A percentile compares a stretch with the other conserved stretches of the same genome.
These are phyloP conservation scores for Invenusta paracnida DNA, from an alignment of 2,888 invertebrate genomes.

Conservation along the genomic window DNA sequence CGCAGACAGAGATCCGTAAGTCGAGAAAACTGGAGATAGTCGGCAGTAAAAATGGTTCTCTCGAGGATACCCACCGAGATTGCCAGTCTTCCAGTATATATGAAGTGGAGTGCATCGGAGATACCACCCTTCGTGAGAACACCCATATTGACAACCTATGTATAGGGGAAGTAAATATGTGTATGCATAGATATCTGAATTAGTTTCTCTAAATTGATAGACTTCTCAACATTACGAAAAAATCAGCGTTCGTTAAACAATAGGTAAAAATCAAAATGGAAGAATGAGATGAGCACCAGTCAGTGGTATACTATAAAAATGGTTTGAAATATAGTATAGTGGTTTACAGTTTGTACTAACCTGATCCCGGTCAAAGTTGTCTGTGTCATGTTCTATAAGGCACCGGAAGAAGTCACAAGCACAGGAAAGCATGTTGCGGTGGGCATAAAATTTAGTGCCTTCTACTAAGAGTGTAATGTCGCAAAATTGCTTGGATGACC, in stretches of 20 bases:
- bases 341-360: no score
- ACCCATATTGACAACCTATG: not conserved
- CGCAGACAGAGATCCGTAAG: conserved; percentile 1
- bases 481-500: not conserved
- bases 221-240: no score
- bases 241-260: no score
- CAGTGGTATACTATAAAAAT: no score
- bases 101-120: conserved; percentile 16
- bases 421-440: not conserved
- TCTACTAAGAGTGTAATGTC: not conserved
- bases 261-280: no score
- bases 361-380: not conserved
- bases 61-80: not conserved
- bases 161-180: no score
- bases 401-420: not conserved
- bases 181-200: no score
- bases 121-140: not conserved
- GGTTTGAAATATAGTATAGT: no score
- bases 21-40: not conserved
- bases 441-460: not conserved
- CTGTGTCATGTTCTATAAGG: not conserved
- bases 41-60: not conserved
- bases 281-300: no score
- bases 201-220: no score
- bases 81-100: not conserved